Conservation (phyloP, 2,113 vertebrate genomes). For the mouse (Mus musculus) region DNA sequence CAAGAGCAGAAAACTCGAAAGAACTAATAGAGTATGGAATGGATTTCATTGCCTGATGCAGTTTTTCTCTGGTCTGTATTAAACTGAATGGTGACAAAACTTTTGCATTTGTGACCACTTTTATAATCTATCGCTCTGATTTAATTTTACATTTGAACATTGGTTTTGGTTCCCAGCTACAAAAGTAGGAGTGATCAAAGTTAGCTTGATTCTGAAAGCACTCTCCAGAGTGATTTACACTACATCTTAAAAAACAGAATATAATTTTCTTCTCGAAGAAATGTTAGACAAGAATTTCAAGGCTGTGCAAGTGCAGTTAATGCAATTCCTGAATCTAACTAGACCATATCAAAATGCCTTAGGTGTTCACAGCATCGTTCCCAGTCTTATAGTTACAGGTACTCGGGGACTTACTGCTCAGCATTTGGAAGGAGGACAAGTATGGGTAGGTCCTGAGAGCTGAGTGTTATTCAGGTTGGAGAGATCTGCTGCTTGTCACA, state of each 20-base stretch:
- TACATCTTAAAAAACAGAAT: neutral
- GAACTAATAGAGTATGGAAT: neutral
- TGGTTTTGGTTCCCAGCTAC: neutral
- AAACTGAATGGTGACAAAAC: neutral
- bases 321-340: neutral
- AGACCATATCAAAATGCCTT: neutral
- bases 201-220: neutral
- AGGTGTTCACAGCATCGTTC: neutral
- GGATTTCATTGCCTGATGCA: neutral
- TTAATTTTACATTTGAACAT: neutral
- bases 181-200: neutral
- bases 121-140: neutral
- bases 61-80: conserved; percentile 8
- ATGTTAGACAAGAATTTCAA: neutral
- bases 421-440: neutral
- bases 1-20: neutral
- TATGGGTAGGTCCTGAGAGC: neutral
- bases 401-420: neutral
- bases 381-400: neutral
- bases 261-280: neutral
- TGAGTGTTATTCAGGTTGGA: neutral
- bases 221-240: neutral
- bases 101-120: neutral
- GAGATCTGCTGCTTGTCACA: neutral
- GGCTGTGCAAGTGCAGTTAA: neutral